A percentile compares a stretch with the other conserved stretches of the same genome.
phyloP scores from a whole-genome alignment of 2,797 vertebrate genomes.

The Argentina silus region DNA sequence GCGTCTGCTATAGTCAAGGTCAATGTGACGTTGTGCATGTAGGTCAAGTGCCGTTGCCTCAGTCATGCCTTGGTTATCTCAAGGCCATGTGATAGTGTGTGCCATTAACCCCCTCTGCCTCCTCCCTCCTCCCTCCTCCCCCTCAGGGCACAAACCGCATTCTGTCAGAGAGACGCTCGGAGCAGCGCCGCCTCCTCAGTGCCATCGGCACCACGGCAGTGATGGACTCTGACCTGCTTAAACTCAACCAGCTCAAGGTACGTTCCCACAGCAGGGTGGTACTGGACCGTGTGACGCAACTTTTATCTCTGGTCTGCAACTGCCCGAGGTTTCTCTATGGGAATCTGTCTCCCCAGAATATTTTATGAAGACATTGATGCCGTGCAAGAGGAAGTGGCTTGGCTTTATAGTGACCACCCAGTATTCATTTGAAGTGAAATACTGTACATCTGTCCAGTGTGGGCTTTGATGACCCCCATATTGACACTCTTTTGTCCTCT shows the following conservation, averaged over 20 bases:
- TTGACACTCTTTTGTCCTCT: not conserved
- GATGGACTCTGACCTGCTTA: slow-evolving; percentile 90
- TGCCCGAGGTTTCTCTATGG: not conserved
- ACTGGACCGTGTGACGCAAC: not conserved
- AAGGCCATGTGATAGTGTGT: slow-evolving; percentile 17
- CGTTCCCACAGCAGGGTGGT: not conserved
- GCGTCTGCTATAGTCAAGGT: not conserved
- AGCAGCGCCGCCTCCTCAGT: slow-evolving; percentile 90
- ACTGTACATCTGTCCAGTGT: not conserved
- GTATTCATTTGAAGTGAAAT: not conserved
- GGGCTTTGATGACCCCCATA: too few species aligned
- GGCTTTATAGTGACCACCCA: too few species aligned
- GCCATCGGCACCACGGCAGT: slow-evolving; percentile 87
- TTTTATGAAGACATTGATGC: slow-evolving; percentile 16
- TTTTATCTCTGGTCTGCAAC: not conserved
- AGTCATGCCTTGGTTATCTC: not conserved
- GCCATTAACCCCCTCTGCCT: slow-evolving; percentile 40
- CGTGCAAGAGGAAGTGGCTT: not conserved
- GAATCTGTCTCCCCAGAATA: not conserved
- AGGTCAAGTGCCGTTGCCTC: not conserved
- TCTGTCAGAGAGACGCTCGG: slow-evolving; percentile 89
- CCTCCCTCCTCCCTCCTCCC: slow-evolving; percentile 23
- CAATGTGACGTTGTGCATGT: not conserved
- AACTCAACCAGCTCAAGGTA: slow-evolving; percentile 95
- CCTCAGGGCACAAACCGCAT: slow-evolving; percentile 84